Percentiles rank a stretch among this genome's conserved stretches.
Evolutionary conservation across 2,113 vertebrate genomes (phyloP).

Genomic region (Gulo gulo): DNA sequence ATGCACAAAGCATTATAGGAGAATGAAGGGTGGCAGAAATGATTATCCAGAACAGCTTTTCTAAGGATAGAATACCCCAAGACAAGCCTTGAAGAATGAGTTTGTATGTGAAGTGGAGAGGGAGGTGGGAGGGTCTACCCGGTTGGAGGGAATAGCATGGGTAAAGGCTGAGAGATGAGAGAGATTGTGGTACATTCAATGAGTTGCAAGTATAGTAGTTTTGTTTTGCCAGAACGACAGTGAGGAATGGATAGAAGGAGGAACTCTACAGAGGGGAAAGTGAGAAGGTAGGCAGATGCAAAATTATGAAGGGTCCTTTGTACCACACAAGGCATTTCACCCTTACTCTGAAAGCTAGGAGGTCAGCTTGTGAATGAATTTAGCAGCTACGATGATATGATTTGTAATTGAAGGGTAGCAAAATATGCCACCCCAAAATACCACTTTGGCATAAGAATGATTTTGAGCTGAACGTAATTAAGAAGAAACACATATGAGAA

Average conservation of each 20-base stretch:
- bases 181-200: too few relatives aligned
- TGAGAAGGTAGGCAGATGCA: neutral
- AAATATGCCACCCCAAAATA: neutral
- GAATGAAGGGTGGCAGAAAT: neutral
- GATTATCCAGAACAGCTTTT: neutral
- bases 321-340: neutral
- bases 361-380: neutral
- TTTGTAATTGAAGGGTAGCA: neutral
- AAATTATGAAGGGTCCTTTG: neutral
- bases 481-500: neutral
- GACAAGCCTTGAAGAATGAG: neutral
- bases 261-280: neutral
- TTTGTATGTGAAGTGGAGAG: neutral
- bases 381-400: neutral
- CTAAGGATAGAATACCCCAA: neutral
- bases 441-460: neutral
- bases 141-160: too few relatives aligned
- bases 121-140: too few relatives aligned
- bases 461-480: neutral
- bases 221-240: neutral
- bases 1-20: neutral
- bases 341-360: neutral
- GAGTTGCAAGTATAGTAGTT: neutral
- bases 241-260: neutral
- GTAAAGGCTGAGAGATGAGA: neutral